A percentile compares a stretch with the other conserved stretches of the same genome.
Evolutionary conservation across 1,140 invertebrate species (phyloP).

Genomic region (Diabrotica virgifera): DNA sequence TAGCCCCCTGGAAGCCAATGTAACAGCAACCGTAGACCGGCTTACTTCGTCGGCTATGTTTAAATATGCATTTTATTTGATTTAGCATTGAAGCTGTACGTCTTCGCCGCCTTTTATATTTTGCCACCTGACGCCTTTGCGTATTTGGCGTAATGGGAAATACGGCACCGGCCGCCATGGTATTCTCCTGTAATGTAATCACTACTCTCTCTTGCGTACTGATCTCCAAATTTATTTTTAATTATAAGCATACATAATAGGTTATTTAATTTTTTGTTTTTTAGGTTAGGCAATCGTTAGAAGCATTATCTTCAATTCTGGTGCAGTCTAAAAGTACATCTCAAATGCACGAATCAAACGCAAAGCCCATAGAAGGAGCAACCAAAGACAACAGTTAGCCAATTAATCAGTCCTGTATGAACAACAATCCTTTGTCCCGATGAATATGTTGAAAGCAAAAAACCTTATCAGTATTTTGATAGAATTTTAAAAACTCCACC

Average conservation of each 20-base stretch:
- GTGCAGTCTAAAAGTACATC: slow-evolving; percentile 32
- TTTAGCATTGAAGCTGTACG: too few species aligned
- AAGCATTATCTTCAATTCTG: slow-evolving; percentile 59
- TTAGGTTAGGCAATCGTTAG: slow-evolving; percentile 61
- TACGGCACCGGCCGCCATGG: too few species aligned
- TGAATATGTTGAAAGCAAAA: not conserved
- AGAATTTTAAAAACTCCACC: not conserved
- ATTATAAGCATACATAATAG: not conserved
- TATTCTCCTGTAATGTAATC: too few species aligned
- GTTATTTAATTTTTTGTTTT: slow-evolving; percentile 29
- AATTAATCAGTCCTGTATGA: slow-evolving; percentile 5
- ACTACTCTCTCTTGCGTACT: slow-evolving; percentile 10
- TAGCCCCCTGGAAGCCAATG: too few species aligned
- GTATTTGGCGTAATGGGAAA: too few species aligned
- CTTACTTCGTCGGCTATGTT: too few species aligned
- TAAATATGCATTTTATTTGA: too few species aligned
- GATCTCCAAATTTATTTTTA: too few species aligned
- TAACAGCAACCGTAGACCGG: too few species aligned
- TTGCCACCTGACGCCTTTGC: too few species aligned
- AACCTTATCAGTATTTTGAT: slow-evolving; percentile 23
- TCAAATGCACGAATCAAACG: slow-evolving; percentile 10
- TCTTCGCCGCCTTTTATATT: too few species aligned
- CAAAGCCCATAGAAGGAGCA: slow-evolving; percentile 15
- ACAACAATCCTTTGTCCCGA: not conserved
- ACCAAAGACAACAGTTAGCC: slow-evolving; percentile 27